A percentile compares a stretch with the other conserved stretches of the same genome.
These are phyloP conservation scores for Samia ricini DNA, from an alignment of 1,140 invertebrate genomes.

Conservation along the genomic window DNA sequence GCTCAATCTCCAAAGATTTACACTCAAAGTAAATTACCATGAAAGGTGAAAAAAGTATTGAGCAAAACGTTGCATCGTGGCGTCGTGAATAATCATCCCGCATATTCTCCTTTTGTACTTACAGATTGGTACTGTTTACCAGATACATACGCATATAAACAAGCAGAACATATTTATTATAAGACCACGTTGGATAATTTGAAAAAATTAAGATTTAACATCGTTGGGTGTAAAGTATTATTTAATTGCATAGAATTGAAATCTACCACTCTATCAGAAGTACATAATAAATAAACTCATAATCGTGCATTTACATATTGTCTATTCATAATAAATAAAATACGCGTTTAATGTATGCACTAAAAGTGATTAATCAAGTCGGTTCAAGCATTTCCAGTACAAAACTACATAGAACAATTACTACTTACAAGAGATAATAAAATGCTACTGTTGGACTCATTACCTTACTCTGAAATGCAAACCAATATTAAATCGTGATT, in stretches of 20 bases:
- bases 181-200: too few relatives aligned
- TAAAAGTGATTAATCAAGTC: neutral
- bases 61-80: slow-evolving; percentile 26
- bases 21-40: slow-evolving; percentile 45
- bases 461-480: neutral
- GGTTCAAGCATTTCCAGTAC: neutral
- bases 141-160: too few relatives aligned
- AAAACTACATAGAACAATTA: neutral
- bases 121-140: neutral
- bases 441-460: neutral
- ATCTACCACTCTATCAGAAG: too few relatives aligned
- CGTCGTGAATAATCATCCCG: slow-evolving; percentile 28
- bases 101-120: slow-evolving; percentile 40
- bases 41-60: slow-evolving; percentile 48
- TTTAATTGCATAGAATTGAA: too few relatives aligned
- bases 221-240: too few relatives aligned
- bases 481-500: neutral
- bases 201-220: too few relatives aligned
- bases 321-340: slow-evolving; percentile 22
- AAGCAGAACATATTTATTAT: too few relatives aligned
- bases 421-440: neutral
- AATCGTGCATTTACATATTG: too few relatives aligned
- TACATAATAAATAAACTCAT: too few relatives aligned
- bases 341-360: neutral
- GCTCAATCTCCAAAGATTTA: slow-evolving; percentile 46